Conservation (phyloP, 2,113 vertebrate species). For the Strix uralensis region DNA sequence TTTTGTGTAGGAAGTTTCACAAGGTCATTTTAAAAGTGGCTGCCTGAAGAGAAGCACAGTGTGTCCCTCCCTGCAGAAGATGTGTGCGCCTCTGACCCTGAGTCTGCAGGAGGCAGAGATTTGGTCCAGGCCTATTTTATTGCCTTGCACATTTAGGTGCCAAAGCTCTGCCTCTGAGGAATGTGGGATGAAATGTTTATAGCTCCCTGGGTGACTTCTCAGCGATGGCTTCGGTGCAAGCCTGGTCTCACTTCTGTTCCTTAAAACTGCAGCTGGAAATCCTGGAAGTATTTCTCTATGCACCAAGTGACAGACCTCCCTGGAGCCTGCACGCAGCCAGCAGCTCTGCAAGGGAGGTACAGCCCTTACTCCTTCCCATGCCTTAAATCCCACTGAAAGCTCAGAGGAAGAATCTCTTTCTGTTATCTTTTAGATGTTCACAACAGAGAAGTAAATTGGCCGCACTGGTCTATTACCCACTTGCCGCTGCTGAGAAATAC, state of each 20-base stretch:
- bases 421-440: neutral
- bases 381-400: neutral
- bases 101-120: slow-evolving; percentile 14
- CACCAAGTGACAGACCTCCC: neutral
- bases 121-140: neutral
- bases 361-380: neutral
- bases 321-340: neutral
- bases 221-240: neutral
- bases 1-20: slow-evolving; percentile 19
- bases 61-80: neutral
- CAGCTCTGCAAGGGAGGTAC: neutral
- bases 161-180: neutral
- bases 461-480: neutral
- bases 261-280: neutral
- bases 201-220: neutral
- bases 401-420: neutral
- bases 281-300: neutral
- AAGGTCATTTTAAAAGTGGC: neutral
- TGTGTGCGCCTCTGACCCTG: neutral
- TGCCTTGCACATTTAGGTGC: neutral
- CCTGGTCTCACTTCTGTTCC: neutral
- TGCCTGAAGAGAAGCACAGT: neutral
- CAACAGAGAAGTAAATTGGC: neutral
- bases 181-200: neutral
- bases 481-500: neutral